Conservation (phyloP, 2,797 vertebrate species). For the Argentina silus region DNA sequence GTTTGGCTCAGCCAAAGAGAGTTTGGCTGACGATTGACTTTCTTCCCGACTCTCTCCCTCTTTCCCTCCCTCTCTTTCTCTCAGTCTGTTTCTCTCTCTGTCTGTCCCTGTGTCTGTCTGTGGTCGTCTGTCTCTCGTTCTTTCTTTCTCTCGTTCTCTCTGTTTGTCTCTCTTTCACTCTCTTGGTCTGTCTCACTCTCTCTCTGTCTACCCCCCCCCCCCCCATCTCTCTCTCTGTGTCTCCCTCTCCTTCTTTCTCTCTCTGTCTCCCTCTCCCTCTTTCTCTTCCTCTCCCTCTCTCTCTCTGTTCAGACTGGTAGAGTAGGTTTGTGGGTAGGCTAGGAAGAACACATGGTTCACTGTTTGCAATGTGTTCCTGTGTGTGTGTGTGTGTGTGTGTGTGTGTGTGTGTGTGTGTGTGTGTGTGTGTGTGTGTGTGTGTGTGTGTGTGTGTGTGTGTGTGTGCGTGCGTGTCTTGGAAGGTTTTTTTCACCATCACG, state of each 20-base stretch:
- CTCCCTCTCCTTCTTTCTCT: constrained; percentile 31
- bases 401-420: background rate
- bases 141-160: constrained; percentile 27
- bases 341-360: constrained; percentile 29
- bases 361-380: constrained; percentile 6
- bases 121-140: constrained; percentile 21
- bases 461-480: background rate
- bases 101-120: background rate
- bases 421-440: too few relatives aligned
- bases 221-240: constrained; percentile 36
- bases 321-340: background rate
- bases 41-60: constrained; percentile 9
- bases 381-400: background rate
- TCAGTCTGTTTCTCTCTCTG: constrained; percentile 1
- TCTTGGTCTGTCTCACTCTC: background rate
- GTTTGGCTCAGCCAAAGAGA: constrained; percentile 75
- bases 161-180: constrained; percentile 45
- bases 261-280: constrained; percentile 1
- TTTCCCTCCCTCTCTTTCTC: constrained; percentile 25
- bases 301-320: constrained; percentile 20
- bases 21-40: constrained; percentile 59
- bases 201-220: constrained; percentile 45
- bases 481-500: too few relatives aligned
- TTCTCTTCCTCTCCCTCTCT: constrained; percentile 41
- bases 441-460: background rate